Evolutionary conservation across 2,113 vertebrate species (phyloP), one percentile per base, ranked within the genome.

Genomic region (Phasianus colchicus): DNA sequence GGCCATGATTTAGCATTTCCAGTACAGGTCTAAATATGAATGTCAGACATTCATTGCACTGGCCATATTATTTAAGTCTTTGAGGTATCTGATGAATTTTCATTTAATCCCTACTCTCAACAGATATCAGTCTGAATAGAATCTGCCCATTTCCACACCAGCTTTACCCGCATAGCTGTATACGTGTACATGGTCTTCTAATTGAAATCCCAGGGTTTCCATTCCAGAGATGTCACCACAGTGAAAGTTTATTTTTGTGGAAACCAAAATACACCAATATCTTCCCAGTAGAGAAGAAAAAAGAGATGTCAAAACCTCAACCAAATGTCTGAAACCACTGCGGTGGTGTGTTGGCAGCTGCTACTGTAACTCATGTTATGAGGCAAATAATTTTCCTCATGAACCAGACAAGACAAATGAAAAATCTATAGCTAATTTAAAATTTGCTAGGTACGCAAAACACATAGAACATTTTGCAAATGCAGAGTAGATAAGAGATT

Each of bases 361-460:
- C 55, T 79, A 36, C 9, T 67, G 76, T 63, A 86, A 77, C 27
- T 61, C 21, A 4, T 38, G 12, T 52, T 83, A 90, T 8, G 21
- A 90, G 34, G 16, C 12, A 90, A 92, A 74, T 92, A 75, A 84
- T 87, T 38, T 67, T 89, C 80, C 73, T 82, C 84, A 73, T 79
- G 66, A 87, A 82, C 11, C 57, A 90, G 74, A 80, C 5, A 0
- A 54, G 36, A 92, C 82, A 63, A 78, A 92, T 43, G 61, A 78
- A 89, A 92, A 91, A 86, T 92, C 83, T 47, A 92, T 69, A 84
- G 61, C 17, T 72, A 92, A 81, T 90, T 76, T 67, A 72, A 87
- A 82, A 75, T 43, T 87, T 75, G 70, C 78, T 74, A 82, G 43
- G 32, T 72, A 50, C 34, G 71, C 19, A 57, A 14, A 71, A 13